phyloP scores from a whole-genome alignment of 2,113 vertebrate species.

The Sebastes schlegelii region DNA sequence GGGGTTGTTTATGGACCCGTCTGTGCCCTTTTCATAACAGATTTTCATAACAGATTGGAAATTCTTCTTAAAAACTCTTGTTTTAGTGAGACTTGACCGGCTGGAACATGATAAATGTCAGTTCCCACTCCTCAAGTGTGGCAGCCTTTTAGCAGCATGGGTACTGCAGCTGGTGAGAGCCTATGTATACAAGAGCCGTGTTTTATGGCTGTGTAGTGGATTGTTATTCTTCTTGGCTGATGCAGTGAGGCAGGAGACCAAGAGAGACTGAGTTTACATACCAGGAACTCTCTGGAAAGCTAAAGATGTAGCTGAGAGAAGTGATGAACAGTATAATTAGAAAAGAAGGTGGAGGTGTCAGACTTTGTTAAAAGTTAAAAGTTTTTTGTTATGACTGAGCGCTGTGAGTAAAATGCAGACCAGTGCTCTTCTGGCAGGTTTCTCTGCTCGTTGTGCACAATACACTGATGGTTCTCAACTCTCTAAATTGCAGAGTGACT shows the following conservation, averaged over 20 bases:
- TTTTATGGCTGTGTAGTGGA: conserved; percentile 19
- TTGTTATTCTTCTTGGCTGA: conserved; percentile 19
- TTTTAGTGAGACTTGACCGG: not conserved
- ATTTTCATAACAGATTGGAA: not conserved
- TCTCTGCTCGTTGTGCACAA: not conserved
- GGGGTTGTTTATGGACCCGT: not conserved
- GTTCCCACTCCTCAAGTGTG: conserved; percentile 2
- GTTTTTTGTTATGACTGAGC: not conserved
- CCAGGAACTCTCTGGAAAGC: conserved; percentile 42
- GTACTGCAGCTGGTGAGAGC: not conserved
- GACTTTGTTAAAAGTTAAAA: not conserved
- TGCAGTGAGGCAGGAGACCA: not conserved
- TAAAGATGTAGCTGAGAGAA: conserved; percentile 10
- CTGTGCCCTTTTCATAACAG: not conserved
- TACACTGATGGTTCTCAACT: not conserved
- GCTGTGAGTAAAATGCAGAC: not conserved
- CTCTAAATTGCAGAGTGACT: not conserved
- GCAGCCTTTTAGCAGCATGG: not conserved
- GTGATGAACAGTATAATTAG: not conserved
- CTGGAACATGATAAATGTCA: not conserved
- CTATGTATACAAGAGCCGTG: conserved; percentile 23
- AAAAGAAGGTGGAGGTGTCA: not conserved
- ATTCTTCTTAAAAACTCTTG: not conserved
- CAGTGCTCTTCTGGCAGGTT: not conserved
- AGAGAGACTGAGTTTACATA: conserved; percentile 63